Percentiles rank a stretch among this genome's conserved stretches.
Evolutionary conservation across 2,113 vertebrate species (phyloP).

Genomic region (Leptodactylus fuscus): DNA sequence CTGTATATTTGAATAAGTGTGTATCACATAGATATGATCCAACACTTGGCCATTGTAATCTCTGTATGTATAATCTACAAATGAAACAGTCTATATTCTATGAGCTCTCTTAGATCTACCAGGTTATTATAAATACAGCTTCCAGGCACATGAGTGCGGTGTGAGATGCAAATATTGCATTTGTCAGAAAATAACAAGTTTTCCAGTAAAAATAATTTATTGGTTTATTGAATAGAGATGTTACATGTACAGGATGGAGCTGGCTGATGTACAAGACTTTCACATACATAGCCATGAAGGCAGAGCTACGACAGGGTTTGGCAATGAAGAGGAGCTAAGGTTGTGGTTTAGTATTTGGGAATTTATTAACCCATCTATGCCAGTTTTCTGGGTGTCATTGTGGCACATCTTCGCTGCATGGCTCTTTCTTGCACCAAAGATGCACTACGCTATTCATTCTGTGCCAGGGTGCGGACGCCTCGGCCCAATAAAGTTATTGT

Average conservation of each 20-base stretch:
- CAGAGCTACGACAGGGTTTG: too few species aligned
- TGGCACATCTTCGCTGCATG: too few species aligned
- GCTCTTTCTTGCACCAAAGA: too few species aligned
- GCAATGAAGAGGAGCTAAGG: too few species aligned
- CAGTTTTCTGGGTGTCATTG: too few species aligned
- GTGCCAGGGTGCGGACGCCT: too few species aligned
- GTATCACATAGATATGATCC: not conserved
- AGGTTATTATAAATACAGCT: not conserved
- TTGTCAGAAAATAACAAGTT: not conserved
- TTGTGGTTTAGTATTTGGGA: too few species aligned
- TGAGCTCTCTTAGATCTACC: not conserved
- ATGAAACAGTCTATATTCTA: not conserved
- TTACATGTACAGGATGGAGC: not conserved
- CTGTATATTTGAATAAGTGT: not conserved
- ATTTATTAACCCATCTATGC: too few species aligned
- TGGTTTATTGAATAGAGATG: not conserved
- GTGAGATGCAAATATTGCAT: conserved; percentile 14
- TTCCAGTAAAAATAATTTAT: not conserved
- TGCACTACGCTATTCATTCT: too few species aligned
- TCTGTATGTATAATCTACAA: not conserved
- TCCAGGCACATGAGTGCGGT: not conserved
- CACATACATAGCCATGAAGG: not conserved
- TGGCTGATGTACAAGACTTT: not conserved
- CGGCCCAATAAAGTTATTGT: too few species aligned
- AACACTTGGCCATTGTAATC: not conserved